These are phyloP conservation scores for Bellardia pandia DNA, from an alignment of 2,888 invertebrate species.

Conservation along the genomic window DNA sequence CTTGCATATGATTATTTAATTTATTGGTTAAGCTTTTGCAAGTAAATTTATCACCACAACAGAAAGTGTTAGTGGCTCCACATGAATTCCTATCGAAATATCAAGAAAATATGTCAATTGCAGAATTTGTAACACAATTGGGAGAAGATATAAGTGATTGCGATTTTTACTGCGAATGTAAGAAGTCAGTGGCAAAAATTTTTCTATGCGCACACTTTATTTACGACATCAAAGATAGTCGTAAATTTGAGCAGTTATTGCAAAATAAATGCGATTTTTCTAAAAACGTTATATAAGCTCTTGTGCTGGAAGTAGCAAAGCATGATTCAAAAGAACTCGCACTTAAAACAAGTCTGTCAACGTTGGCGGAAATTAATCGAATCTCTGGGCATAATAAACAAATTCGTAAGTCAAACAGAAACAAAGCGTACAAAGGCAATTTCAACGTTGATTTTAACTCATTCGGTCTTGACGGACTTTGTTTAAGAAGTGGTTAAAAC, in stretches of 20 bases:
- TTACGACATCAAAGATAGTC: constrained; percentile 40
- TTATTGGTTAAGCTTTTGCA: constrained; percentile 18
- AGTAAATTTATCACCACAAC: constrained; percentile 51
- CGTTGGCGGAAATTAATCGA: no score
- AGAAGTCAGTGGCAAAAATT: constrained; percentile 48
- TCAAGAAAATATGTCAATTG: constrained; percentile 32
- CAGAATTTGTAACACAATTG: constrained; percentile 42
- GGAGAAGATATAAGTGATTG: constrained; percentile 39
- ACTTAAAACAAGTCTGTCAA: no score
- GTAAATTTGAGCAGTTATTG: constrained; percentile 52
- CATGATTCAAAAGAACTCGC: constrained; percentile 28
- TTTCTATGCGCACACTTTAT: constrained; percentile 63
- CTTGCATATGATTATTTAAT: constrained; percentile 52
- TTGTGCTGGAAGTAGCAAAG: constrained; percentile 42
- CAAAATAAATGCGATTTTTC: constrained; percentile 28
- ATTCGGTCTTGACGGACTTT: no score
- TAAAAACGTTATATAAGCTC: constrained; percentile 38
- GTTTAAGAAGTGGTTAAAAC: no score
- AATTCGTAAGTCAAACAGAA: no score
- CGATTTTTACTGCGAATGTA: constrained; percentile 60
- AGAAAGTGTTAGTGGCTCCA: constrained; percentile 53
- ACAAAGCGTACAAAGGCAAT: no score
- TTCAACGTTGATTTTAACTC: no score
- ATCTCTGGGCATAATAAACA: no score
- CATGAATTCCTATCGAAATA: constrained; percentile 52